phyloP scores from a whole-genome alignment of 2,797 vertebrate species.

The Notamacropus eugenii region DNA sequence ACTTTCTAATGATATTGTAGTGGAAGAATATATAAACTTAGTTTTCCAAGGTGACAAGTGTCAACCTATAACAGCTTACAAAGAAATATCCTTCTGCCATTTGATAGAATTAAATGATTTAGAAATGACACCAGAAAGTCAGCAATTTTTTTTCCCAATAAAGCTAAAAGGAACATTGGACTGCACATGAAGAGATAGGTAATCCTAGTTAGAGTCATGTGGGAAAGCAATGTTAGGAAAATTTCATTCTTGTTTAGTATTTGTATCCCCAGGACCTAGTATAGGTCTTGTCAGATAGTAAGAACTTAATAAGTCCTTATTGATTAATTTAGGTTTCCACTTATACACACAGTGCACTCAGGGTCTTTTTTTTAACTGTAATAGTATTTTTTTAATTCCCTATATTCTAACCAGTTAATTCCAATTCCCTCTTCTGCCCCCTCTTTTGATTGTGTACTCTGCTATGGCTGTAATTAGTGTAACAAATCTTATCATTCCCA shows the following conservation, averaged over 20 bases:
- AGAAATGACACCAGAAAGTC: constrained; percentile 40
- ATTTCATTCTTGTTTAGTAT: constrained; percentile 21
- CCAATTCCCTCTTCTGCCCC: not conserved
- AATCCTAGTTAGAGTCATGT: not conserved
- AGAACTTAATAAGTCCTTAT: not conserved
- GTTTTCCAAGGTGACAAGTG: not conserved
- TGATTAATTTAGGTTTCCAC: not conserved
- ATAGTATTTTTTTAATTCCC: not conserved
- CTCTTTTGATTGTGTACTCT: constrained; percentile 20
- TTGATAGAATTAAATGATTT: constrained; percentile 42
- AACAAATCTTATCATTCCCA: constrained; percentile 35
- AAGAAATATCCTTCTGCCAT: constrained; percentile 23
- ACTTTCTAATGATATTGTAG: constrained; percentile 27
- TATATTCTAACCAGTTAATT: constrained; percentile 31
- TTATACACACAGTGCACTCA: not conserved
- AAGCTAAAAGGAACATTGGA: constrained; percentile 10
- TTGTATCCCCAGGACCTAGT: not conserved
- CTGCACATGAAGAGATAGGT: not conserved
- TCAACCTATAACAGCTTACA: constrained; percentile 1
- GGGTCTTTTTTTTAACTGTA: not conserved
- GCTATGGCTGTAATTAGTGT: constrained; percentile 44
- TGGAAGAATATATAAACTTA: constrained; percentile 36
- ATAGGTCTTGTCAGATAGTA: not conserved
- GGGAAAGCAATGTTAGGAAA: constrained; percentile 10
- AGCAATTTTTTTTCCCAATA: constrained; percentile 14